Percentiles rank a stretch among this genome's conserved stretches.
These are phyloP conservation scores for Elachura formosa DNA, from an alignment of 2,113 vertebrate species.

Conservation along the genomic window DNA sequence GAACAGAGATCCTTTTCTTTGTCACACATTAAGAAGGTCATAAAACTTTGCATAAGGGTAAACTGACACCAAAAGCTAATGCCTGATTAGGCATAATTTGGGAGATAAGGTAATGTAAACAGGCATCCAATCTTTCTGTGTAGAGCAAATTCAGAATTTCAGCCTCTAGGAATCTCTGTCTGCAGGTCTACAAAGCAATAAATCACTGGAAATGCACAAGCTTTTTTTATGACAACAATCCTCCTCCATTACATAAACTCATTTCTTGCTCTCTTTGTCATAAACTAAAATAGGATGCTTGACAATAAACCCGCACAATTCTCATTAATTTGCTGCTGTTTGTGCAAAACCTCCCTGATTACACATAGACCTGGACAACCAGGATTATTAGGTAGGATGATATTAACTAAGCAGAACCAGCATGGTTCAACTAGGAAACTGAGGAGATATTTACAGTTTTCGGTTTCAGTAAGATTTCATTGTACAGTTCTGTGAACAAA, in stretches of 20 bases:
- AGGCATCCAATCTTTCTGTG: neutral
- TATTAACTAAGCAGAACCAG: neutral
- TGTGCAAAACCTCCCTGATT: neutral
- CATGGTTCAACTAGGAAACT: accelerated
- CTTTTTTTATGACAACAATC: neutral
- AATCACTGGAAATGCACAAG: neutral
- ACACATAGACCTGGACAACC: neutral
- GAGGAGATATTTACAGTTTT: neutral
- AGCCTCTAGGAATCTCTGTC: neutral
- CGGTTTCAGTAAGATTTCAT: neutral
- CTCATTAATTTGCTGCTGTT: neutral
- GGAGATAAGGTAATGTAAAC: neutral
- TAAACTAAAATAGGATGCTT: neutral
- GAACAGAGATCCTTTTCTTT: neutral
- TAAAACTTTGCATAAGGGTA: neutral
- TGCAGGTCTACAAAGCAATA: neutral
- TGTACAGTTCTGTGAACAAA: neutral
- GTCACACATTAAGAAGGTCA: neutral
- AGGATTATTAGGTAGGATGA: neutral
- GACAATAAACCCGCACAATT: neutral
- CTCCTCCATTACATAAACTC: neutral
- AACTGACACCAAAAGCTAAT: neutral
- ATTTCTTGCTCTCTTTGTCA: neutral
- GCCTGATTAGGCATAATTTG: neutral
- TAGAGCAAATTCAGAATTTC: neutral